These are phyloP conservation scores for Himalopsyche kuldschensis DNA, from an alignment of 2,888 invertebrate species.

Conservation along the genomic window DNA sequence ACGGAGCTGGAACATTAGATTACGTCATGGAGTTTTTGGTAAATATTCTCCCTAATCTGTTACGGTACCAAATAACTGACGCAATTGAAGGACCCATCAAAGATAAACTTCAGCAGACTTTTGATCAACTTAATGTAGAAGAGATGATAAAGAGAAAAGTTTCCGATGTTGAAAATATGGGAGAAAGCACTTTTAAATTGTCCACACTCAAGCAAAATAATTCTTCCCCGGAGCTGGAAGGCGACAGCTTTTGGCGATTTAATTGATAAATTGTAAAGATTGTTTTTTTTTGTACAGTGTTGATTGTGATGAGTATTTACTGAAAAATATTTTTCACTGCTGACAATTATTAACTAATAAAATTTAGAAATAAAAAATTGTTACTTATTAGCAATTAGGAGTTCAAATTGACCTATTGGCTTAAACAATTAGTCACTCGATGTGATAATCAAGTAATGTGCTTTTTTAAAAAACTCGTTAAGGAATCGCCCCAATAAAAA, in stretches of 20 bases:
- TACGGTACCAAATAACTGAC: constrained; percentile 86
- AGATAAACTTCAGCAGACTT: constrained; percentile 68
- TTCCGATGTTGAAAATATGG: constrained; percentile 66
- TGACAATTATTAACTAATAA: neutral
- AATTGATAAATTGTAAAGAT: constrained; percentile 2
- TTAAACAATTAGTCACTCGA: neutral
- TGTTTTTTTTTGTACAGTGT: neutral
- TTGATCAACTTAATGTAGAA: constrained; percentile 76
- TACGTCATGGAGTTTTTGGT: constrained; percentile 78
- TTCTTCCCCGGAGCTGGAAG: constrained; percentile 45
- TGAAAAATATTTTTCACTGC: no score
- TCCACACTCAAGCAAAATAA: constrained; percentile 47
- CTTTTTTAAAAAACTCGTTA: neutral
- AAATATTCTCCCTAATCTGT: constrained; percentile 80
- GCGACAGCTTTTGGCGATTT: constrained; percentile 58
- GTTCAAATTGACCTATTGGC: neutral
- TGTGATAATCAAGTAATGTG: neutral
- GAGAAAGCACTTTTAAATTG: constrained; percentile 53
- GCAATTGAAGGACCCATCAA: constrained; percentile 78
- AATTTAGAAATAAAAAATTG: neutral
- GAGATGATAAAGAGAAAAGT: constrained; percentile 70
- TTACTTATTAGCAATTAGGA: neutral
- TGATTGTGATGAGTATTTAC: no score
- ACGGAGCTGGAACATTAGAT: constrained; percentile 86
- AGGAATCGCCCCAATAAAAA: neutral